phyloP scores from a whole-genome alignment of 2,888 invertebrate genomes.

The Bellardia pandia region DNA sequence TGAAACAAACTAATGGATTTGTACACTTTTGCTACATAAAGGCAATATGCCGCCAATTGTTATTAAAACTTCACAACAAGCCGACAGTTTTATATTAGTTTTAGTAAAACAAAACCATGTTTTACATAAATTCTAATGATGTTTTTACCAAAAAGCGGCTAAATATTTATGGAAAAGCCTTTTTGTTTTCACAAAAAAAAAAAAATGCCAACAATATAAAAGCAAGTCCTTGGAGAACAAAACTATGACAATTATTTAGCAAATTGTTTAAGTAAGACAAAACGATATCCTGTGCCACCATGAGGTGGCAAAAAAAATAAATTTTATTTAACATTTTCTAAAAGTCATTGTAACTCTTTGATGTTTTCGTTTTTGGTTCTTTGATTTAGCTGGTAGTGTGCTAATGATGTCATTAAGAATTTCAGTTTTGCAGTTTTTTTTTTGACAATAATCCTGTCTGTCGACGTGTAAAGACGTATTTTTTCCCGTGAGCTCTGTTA shows the following conservation, averaged over 20 bases:
- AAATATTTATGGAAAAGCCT: constrained; percentile 69
- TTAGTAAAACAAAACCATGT: constrained; percentile 34
- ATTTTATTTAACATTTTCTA: background rate
- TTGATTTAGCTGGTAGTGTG: constrained; percentile 27
- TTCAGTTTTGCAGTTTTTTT: constrained; percentile 7
- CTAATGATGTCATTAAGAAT: constrained; percentile 73
- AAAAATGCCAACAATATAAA: background rate
- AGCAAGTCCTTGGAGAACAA: background rate
- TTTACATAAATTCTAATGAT: constrained; percentile 68
- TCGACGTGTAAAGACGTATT: too few species aligned
- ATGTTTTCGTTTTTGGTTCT: constrained; percentile 38
- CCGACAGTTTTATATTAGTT: constrained; percentile 24
- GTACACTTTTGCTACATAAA: background rate
- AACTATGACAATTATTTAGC: constrained; percentile 4
- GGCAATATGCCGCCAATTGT: background rate
- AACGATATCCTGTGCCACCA: constrained; percentile 12
- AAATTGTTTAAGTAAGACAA: background rate
- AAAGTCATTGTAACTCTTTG: constrained; percentile 69
- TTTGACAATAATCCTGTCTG: too few species aligned
- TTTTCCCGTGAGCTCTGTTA: too few species aligned
- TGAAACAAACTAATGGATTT: background rate
- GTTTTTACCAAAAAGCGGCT: constrained; percentile 68
- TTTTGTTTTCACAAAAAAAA: background rate
- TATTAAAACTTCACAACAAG: constrained; percentile 1
- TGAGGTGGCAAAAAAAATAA: constrained; percentile 49